Evolutionary conservation across 1,140 invertebrate genomes (phyloP).

Genomic region (Caligus rogercresseyi): DNA sequence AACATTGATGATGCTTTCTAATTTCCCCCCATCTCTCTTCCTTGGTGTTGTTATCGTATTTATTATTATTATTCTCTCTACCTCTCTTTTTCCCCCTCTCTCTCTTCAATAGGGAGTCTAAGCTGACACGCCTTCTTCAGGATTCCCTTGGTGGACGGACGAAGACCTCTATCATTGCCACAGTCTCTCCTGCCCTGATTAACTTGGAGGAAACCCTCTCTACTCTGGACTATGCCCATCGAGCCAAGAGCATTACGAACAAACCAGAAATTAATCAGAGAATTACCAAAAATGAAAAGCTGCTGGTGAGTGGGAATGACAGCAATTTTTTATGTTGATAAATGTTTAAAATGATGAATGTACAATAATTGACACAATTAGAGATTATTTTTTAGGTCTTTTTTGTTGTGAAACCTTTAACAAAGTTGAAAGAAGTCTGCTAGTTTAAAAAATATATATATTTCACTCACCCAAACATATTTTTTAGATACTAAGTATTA

Average conservation of each 20-base stretch:
- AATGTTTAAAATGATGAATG: not conserved
- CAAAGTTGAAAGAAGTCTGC: too few species aligned
- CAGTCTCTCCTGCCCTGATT: constrained; percentile 65
- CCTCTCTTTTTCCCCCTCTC: constrained; percentile 18
- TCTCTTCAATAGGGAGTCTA: constrained; percentile 55
- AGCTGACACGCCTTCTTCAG: constrained; percentile 76
- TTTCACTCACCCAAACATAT: not conserved
- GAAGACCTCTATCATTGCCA: constrained; percentile 89
- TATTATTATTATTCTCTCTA: constrained; percentile 14
- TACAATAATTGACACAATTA: not conserved
- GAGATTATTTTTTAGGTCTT: too few species aligned
- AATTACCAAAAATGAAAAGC: constrained; percentile 2
- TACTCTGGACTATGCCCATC: constrained; percentile 83
- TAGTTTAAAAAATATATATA: not conserved
- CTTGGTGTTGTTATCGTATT: not conserved
- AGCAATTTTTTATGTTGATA: not conserved
- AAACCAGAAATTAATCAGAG: constrained; percentile 53
- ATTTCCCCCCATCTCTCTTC: not conserved
- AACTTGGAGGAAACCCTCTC: constrained; percentile 85
- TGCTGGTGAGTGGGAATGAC: constrained; percentile 1
- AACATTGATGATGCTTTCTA: too few species aligned
- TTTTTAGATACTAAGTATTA: too few species aligned
- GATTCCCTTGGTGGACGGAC: constrained; percentile 85
- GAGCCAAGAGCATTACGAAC: constrained; percentile 90
- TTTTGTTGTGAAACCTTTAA: too few species aligned